phyloP scores from a whole-genome alignment of 2,888 invertebrate genomes.

The Tyria jacobaeae region DNA sequence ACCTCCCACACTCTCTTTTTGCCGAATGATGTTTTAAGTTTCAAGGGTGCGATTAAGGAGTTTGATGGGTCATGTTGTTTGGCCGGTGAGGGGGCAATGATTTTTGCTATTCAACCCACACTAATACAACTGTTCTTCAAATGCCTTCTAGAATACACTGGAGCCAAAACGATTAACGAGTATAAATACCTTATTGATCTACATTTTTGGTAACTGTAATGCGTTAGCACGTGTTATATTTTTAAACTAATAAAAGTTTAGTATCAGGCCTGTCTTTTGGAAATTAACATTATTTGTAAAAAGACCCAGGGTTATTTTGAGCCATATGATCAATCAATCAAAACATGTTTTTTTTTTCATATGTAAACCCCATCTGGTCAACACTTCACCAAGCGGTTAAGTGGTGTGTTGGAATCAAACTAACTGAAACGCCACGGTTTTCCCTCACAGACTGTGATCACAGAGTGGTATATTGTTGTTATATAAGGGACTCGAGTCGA shows the following conservation, averaged over 20 bases:
- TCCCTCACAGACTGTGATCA: too few relatives aligned
- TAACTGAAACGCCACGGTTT: too few relatives aligned
- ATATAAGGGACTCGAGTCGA: background rate
- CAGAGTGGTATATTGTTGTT: too few relatives aligned
- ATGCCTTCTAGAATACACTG: slow-evolving; percentile 30
- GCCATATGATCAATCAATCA: too few relatives aligned
- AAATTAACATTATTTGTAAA: too few relatives aligned
- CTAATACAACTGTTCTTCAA: slow-evolving; percentile 51
- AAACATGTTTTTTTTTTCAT: too few relatives aligned
- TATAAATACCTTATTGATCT: slow-evolving; percentile 1
- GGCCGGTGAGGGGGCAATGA: slow-evolving; percentile 68
- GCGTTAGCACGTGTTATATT: slow-evolving; percentile 2
- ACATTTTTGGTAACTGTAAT: slow-evolving; percentile 3
- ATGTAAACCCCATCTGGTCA: too few relatives aligned
- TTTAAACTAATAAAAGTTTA: too few relatives aligned
- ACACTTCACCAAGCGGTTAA: too few relatives aligned
- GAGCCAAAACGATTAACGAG: slow-evolving; percentile 15
- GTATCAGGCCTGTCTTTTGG: too few relatives aligned
- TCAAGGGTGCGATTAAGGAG: slow-evolving; percentile 16
- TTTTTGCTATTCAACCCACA: slow-evolving; percentile 58
- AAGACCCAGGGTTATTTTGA: too few relatives aligned
- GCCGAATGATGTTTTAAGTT: background rate
- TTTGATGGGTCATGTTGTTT: slow-evolving; percentile 49
- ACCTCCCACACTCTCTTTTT: slow-evolving; percentile 51
- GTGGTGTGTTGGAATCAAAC: too few relatives aligned